A percentile compares a stretch with the other conserved stretches of the same genome.
phyloP scores from a whole-genome alignment of 1,140 invertebrate genomes.

The Teleopsis dalmanni region DNA sequence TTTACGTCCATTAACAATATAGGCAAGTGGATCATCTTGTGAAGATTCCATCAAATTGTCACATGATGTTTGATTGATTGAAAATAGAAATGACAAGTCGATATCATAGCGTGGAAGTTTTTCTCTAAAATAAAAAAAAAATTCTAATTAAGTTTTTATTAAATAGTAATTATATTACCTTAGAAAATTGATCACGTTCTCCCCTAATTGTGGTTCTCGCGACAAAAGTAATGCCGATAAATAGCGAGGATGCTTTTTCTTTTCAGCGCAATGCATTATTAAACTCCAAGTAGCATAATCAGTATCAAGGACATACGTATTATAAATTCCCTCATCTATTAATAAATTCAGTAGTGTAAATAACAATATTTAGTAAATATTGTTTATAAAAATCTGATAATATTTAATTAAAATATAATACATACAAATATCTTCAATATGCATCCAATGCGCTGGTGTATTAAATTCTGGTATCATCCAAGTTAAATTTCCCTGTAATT shows the following conservation, averaged over 20 bases:
- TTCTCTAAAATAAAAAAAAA: constrained; percentile 42
- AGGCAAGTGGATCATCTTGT: constrained; percentile 36
- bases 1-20: constrained; percentile 26
- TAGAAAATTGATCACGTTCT: constrained; percentile 50
- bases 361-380: neutral
- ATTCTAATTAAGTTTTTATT: neutral
- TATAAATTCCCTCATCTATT: constrained; percentile 80
- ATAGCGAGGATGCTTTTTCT: constrained; percentile 68
- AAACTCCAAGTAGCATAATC: constrained; percentile 74
- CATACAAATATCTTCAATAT: constrained; percentile 74
- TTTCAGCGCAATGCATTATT: constrained; percentile 77
- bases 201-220: constrained; percentile 51
- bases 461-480: constrained; percentile 68
- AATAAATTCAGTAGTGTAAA: neutral
- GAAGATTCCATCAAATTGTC: constrained; percentile 38
- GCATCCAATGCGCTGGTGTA: constrained; percentile 72
- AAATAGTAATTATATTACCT: constrained; percentile 9
- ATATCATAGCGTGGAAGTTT: constrained; percentile 66
- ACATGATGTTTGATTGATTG: constrained; percentile 58
- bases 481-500: constrained; percentile 73
- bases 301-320: constrained; percentile 76
- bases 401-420: neutral
- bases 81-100: constrained; percentile 72
- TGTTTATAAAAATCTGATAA: neutral
- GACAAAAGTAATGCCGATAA: constrained; percentile 77